phyloP scores from a whole-genome alignment of 1,140 invertebrate species.

The Drosophila parabipectinata region DNA sequence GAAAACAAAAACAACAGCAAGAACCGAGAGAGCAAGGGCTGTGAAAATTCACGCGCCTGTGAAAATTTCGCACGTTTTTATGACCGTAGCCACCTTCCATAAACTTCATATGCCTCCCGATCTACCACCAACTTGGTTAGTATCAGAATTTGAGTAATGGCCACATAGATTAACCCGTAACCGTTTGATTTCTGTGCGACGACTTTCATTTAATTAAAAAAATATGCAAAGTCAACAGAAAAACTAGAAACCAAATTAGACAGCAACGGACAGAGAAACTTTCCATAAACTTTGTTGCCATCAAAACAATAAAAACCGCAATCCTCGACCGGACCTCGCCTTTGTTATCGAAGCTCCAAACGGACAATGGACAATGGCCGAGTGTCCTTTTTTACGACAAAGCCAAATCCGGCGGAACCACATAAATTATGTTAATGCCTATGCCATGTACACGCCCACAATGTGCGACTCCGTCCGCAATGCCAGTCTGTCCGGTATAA shows the following conservation, averaged over 20 bases:
- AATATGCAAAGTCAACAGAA: slow-evolving; percentile 82
- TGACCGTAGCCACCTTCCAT: slow-evolving; percentile 17
- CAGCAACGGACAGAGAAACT: slow-evolving; percentile 42
- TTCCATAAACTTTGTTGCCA: slow-evolving; percentile 82
- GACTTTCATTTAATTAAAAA: slow-evolving; percentile 80
- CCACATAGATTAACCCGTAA: slow-evolving; percentile 65
- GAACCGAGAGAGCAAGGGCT: slow-evolving; percentile 42
- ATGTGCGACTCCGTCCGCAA: slow-evolving; percentile 36
- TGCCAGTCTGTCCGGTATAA: slow-evolving; percentile 56
- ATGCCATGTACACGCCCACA: slow-evolving; percentile 79
- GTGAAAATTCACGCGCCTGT: slow-evolving; percentile 73
- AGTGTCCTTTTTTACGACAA: slow-evolving; percentile 80
- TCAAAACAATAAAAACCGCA: slow-evolving; percentile 83
- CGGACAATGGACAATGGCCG: slow-evolving; percentile 78
- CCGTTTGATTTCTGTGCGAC: slow-evolving; percentile 58
- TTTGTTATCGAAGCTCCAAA: slow-evolving; percentile 79
- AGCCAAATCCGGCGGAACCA: slow-evolving; percentile 81
- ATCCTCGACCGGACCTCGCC: slow-evolving; percentile 40
- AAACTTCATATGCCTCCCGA: slow-evolving; percentile 2
- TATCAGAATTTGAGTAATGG: slow-evolving; percentile 53
- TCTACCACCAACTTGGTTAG: background rate
- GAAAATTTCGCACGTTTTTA: slow-evolving; percentile 84
- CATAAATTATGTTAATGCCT: slow-evolving; percentile 84
- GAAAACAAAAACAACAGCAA: slow-evolving; percentile 76
- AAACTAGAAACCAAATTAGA: slow-evolving; percentile 74